Conservation (phyloP, 2,888 invertebrate genomes). For the Agrochola litura region DNA sequence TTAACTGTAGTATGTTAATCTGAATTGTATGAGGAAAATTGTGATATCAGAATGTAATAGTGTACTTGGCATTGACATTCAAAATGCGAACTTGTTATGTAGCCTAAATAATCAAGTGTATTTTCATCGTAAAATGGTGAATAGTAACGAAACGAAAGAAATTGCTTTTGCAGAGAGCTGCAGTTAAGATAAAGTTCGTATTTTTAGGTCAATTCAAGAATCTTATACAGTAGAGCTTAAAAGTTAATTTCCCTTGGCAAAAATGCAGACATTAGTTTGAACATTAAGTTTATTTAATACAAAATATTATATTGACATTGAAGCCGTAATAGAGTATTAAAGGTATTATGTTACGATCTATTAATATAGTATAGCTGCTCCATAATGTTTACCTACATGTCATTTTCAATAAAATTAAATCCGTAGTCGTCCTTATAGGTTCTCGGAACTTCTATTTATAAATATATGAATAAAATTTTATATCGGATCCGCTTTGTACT, state of each 20-base stretch:
- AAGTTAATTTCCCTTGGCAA: neutral
- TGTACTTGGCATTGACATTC: constrained; percentile 40
- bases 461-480: constrained; percentile 14
- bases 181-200: neutral
- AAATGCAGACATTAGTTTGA: neutral
- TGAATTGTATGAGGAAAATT: constrained; percentile 40
- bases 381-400: neutral
- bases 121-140: neutral
- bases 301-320: neutral
- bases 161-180: neutral
- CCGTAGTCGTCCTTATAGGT: constrained; percentile 1
- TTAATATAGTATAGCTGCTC: neutral
- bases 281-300: neutral
- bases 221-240: neutral
- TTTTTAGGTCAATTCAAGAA: neutral
- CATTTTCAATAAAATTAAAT: constrained; percentile 25
- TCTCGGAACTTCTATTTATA: constrained; percentile 26
- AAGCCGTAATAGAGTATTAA: neutral
- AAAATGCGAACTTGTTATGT: neutral
- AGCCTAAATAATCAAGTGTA: neutral
- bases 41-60: constrained; percentile 5
- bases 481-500: constrained; percentile 36
- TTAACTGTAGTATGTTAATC: constrained; percentile 10
- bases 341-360: neutral
- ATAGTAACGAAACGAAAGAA: neutral